phyloP scores from a whole-genome alignment of 2,888 invertebrate species.

The Tromatobia lineatoria region DNA sequence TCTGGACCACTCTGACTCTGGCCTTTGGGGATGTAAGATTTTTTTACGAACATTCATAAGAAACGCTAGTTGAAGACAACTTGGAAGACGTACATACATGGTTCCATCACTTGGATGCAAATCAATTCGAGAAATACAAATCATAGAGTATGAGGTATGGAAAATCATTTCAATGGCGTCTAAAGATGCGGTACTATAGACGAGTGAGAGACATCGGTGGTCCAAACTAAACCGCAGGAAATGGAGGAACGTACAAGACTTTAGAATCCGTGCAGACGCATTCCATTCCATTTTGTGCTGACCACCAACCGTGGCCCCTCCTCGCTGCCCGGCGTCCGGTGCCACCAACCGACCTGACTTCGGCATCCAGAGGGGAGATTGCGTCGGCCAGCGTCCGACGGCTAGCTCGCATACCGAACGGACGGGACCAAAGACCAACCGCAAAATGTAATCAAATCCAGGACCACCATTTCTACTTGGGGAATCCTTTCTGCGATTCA shows the following conservation, averaged over 20 bases:
- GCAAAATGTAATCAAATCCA: constrained; percentile 77
- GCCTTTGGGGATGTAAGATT: constrained; percentile 55
- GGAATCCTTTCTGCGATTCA: constrained; percentile 50
- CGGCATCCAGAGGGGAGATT: constrained; percentile 81
- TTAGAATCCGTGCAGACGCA: constrained; percentile 84
- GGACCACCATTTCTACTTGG: constrained; percentile 16
- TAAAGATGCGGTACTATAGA: neutral
- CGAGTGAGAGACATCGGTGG: constrained; percentile 76
- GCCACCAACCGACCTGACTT: constrained; percentile 76
- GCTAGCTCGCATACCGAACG: constrained; percentile 78
- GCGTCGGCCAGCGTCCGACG: constrained; percentile 79
- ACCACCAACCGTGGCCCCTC: constrained; percentile 74
- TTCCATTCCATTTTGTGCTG: constrained; percentile 81
- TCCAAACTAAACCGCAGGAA: constrained; percentile 73
- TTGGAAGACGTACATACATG: constrained; percentile 36
- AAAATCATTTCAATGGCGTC: constrained; percentile 36
- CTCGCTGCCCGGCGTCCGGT: constrained; percentile 74
- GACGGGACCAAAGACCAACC: constrained; percentile 75
- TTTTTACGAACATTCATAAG: constrained; percentile 56
- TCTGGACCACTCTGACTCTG: constrained; percentile 51
- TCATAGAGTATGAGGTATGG: constrained; percentile 40
- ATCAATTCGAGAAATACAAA: constrained; percentile 55
- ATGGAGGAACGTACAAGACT: constrained; percentile 77
- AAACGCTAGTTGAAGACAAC: constrained; percentile 33
- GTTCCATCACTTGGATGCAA: constrained; percentile 36